These are phyloP conservation scores for Drosophila nigrodunni DNA, from an alignment of 1,140 invertebrate genomes.

Conservation along the genomic window DNA sequence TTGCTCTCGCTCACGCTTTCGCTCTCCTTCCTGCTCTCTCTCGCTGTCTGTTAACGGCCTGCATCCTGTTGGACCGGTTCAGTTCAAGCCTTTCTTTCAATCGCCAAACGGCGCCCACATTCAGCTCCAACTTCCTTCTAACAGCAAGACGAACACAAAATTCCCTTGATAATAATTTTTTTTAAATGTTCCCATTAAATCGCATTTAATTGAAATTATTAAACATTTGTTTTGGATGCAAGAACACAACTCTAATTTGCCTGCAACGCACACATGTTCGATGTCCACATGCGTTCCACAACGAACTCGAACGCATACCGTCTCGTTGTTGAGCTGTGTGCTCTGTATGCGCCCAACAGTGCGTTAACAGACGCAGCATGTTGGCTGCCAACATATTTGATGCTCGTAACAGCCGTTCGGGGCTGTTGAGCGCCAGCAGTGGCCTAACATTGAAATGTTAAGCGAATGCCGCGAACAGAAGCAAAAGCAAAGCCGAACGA, in stretches of 20 bases:
- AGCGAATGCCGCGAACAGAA: slow-evolving; percentile 30
- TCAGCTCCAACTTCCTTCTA: slow-evolving; percentile 18
- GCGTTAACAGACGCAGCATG: slow-evolving; percentile 16
- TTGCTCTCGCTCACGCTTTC: slow-evolving; percentile 17
- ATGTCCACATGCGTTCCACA: slow-evolving; percentile 48
- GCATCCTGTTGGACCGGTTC: slow-evolving; percentile 77
- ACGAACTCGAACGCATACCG: slow-evolving; percentile 17
- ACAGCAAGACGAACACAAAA: not conserved
- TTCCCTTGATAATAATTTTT: too few relatives aligned
- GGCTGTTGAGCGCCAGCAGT: slow-evolving; percentile 4
- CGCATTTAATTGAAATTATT: slow-evolving; percentile 4
- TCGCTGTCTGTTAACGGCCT: slow-evolving; percentile 8
- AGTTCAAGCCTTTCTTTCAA: slow-evolving; percentile 9
- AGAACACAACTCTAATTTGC: slow-evolving; percentile 1
- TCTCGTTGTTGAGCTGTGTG: slow-evolving; percentile 7
- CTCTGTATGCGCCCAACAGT: slow-evolving; percentile 5
- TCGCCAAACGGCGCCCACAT: slow-evolving; percentile 13
- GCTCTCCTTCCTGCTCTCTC: slow-evolving; percentile 14
- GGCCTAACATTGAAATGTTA: slow-evolving; percentile 15
- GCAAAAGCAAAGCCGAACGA: slow-evolving; percentile 49
- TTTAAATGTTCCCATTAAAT: slow-evolving; percentile 1
- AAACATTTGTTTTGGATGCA: not conserved
- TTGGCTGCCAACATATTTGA: slow-evolving; percentile 22
- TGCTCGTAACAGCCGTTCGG: not conserved
- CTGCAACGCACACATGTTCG: slow-evolving; percentile 8